Evolutionary conservation across 2,113 vertebrate genomes (phyloP), one percentile per base, ranked within the genome.

Genomic region (Vanacampus margaritifer): DNA sequence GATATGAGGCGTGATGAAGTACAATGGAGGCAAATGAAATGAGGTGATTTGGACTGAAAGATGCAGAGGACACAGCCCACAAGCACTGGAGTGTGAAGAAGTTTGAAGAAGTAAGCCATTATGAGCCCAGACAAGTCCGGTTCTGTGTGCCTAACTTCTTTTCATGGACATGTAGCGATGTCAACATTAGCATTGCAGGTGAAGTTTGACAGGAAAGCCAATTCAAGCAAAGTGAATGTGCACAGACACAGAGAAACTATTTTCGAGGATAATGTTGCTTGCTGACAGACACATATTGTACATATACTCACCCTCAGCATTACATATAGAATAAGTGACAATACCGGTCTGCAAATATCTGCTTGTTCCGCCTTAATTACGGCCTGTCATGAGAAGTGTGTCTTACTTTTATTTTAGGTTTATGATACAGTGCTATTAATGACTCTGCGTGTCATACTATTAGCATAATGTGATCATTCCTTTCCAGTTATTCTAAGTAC

Each of bases 11-110:
- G 68, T 79, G 81, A 86, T 82, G 67, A 78, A 80, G 77, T 72
- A 61, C 84, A 78, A 90, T 82, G 64, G 75, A 81, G 57, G 74
- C 76, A 80, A 82, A 86, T 79, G 75, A 80, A 80, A 86, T 79
- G 76, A 86, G 76, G 79, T 77, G 80, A 84, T 82, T 74, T 72
- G 58, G 75, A 68, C 74, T 67, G 77, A 81, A 69, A 76, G 79
- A 84, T 79, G 68, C 78, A 58, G 71, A 84, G 79, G 80, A 83
- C 65, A 36, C 71, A 67, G 68, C 63, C 43, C 23, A 60, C 43
- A 57, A 37, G 32, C 56, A 69, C 65, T 74, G 61, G 69, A 76
- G 82, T 70, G 69, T 84, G 70, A 78, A 76, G 37, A 74, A 65
- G 43, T 80, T 79, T 65, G 32, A 83, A 69, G 84, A 84, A 78